Evolutionary conservation across 2,888 invertebrate genomes (phyloP).

Genomic region (Apoderus coryli): DNA sequence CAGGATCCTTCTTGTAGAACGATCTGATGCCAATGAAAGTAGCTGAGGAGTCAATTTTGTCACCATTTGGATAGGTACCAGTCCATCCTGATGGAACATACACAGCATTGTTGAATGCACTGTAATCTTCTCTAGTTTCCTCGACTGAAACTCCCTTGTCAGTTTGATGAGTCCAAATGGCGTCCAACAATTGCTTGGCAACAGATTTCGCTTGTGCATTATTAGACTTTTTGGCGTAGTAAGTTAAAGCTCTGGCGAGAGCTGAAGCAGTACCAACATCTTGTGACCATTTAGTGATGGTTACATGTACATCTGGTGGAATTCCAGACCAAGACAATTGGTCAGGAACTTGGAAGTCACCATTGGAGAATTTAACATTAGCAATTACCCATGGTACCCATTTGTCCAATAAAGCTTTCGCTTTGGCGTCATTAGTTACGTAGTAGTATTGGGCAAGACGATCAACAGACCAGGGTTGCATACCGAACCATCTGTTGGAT

Average conservation of each 20-base stretch:
- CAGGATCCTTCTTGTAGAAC: slow-evolving; percentile 19
- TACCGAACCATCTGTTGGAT: slow-evolving; percentile 22
- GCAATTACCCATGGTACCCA: slow-evolving; percentile 18
- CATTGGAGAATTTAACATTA: slow-evolving; percentile 13
- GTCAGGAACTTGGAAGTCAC: slow-evolving; percentile 11
- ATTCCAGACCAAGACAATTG: slow-evolving; percentile 16
- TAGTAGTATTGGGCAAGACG: slow-evolving; percentile 20
- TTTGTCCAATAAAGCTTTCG: slow-evolving; percentile 16
- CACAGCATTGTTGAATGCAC: slow-evolving; percentile 18
- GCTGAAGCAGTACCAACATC: slow-evolving; percentile 18
- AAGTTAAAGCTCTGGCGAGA: slow-evolving; percentile 18
- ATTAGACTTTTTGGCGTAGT: slow-evolving; percentile 19
- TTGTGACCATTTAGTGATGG: too few species aligned
- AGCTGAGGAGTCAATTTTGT: slow-evolving; percentile 17
- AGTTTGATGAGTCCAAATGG: slow-evolving; percentile 15
- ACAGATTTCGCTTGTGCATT: slow-evolving; percentile 14
- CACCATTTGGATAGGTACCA: slow-evolving; percentile 20
- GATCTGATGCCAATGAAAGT: slow-evolving; percentile 18
- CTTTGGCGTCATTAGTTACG: slow-evolving; percentile 17
- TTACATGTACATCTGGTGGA: slow-evolving; percentile 15
- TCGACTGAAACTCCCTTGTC: slow-evolving; percentile 14
- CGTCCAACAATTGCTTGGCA: slow-evolving; percentile 18
- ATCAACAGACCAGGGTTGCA: slow-evolving; percentile 21
- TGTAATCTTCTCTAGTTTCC: slow-evolving; percentile 17
- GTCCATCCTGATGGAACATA: slow-evolving; percentile 19